Evolutionary conservation across 1,140 invertebrate species (phyloP).

Genomic region (Sipha flava): DNA sequence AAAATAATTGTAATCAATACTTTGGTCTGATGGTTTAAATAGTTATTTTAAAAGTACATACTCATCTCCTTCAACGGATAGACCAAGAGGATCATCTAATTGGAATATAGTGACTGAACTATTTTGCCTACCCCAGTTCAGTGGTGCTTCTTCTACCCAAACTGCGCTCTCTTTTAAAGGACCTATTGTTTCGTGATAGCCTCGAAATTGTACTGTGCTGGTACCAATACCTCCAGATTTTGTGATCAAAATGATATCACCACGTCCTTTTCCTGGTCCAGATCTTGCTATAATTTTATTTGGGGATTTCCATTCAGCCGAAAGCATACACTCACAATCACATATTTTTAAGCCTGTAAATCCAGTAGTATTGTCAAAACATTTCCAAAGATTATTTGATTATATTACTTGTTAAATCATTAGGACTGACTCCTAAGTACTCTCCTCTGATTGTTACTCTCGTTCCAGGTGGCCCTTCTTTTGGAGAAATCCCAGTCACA

Average conservation of each 20-base stretch:
- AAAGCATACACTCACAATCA: slow-evolving; percentile 86
- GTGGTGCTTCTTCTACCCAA: slow-evolving; percentile 89
- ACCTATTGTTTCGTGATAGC: slow-evolving; percentile 77
- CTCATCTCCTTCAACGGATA: slow-evolving; percentile 90
- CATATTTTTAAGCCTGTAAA: slow-evolving; percentile 80
- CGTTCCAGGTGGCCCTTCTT: slow-evolving; percentile 94
- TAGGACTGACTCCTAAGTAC: slow-evolving; percentile 75
- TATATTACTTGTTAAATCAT: slow-evolving; percentile 74
- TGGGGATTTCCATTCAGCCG: slow-evolving; percentile 94
- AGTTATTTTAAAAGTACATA: slow-evolving; percentile 41
- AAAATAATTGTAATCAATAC: slow-evolving; percentile 35
- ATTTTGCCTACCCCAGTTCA: slow-evolving; percentile 70
- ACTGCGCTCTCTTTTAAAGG: slow-evolving; percentile 97
- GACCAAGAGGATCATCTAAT: slow-evolving; percentile 85
- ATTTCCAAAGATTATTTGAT: neutral
- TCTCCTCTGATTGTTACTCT: slow-evolving; percentile 92
- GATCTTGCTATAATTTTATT: slow-evolving; percentile 96
- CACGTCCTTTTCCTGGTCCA: slow-evolving; percentile 84
- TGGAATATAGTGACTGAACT: slow-evolving; percentile 74
- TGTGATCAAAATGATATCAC: slow-evolving; percentile 92
- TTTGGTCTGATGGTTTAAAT: neutral
- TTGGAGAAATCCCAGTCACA: slow-evolving; percentile 95
- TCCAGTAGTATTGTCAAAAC: neutral
- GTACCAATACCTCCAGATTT: slow-evolving; percentile 81
- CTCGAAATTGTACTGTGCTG: slow-evolving; percentile 90